A percentile compares a stretch with the other conserved stretches of the same genome.
Evolutionary conservation across 2,888 invertebrate genomes (phyloP).

Genomic region (Eupithecia vulgata): DNA sequence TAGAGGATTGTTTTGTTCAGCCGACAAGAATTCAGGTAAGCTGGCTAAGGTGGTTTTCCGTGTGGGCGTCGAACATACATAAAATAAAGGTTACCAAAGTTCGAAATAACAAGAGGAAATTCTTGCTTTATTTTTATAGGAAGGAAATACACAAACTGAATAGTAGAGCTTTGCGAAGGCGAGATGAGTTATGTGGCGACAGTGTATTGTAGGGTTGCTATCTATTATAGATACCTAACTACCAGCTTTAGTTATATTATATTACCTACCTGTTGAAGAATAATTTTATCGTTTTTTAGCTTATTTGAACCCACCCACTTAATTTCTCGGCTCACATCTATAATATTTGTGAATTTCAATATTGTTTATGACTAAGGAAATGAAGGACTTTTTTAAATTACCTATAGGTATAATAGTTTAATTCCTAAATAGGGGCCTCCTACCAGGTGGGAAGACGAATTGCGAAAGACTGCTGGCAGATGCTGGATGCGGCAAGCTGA

Average conservation of each 20-base stretch:
- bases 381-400: neutral
- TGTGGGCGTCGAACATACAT: neutral
- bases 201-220: slow-evolving; percentile 15
- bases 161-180: slow-evolving; percentile 8
- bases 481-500: no score
- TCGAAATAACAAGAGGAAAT: slow-evolving; percentile 14
- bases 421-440: neutral
- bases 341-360: neutral
- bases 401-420: no score
- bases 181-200: slow-evolving; percentile 32
- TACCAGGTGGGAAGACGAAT: no score
- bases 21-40: neutral
- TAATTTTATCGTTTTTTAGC: neutral
- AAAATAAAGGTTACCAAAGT: neutral
- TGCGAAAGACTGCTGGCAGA: no score
- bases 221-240: neutral
- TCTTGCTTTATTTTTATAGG: slow-evolving; percentile 19
- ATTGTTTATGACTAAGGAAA: neutral
- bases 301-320: neutral
- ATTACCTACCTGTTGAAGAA: neutral
- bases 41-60: neutral
- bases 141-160: slow-evolving; percentile 12
- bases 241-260: neutral
- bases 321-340: neutral
- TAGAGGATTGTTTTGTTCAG: neutral